phyloP scores from a whole-genome alignment of 1,140 invertebrate species.

The Drosophila tropicalis region DNA sequence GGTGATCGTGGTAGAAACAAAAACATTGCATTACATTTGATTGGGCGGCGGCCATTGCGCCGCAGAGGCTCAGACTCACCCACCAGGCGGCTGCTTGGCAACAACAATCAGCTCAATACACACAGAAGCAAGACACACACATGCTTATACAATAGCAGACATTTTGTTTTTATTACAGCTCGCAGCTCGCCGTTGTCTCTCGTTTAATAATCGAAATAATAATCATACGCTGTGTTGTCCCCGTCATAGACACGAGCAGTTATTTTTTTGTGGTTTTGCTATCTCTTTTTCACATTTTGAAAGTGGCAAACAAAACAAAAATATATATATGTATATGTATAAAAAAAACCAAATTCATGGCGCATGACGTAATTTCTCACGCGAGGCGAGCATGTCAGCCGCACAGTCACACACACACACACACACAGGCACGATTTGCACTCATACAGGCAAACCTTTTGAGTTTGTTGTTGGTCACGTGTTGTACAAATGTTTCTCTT shows the following conservation, averaged over 20 bases:
- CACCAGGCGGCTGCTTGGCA: conserved; percentile 47
- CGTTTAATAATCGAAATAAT: conserved; percentile 72
- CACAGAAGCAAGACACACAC: not conserved
- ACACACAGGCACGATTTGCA: conserved; percentile 27
- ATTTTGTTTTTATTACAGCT: conserved; percentile 72
- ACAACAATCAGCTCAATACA: conserved; percentile 59
- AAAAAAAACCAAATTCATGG: conserved; percentile 63
- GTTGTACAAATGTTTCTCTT: conserved; percentile 70
- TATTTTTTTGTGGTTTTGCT: not conserved
- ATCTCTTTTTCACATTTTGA: conserved; percentile 41
- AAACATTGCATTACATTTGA: conserved; percentile 31
- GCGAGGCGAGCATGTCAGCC: conserved; percentile 71
- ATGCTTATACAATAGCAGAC: conserved; percentile 50
- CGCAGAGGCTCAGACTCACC: conserved; percentile 15
- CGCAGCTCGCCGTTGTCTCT: conserved; percentile 24
- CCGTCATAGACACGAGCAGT: conserved; percentile 28
- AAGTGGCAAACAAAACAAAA: conserved; percentile 61
- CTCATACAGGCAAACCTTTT: conserved; percentile 18
- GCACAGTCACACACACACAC: conserved; percentile 46
- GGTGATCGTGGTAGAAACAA: not conserved
- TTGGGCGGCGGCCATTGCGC: conserved; percentile 62
- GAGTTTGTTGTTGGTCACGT: conserved; percentile 78
- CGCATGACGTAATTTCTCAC: conserved; percentile 79
- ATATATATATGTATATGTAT: not conserved
- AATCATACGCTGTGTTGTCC: conserved; percentile 72